A percentile compares a stretch with the other conserved stretches of the same genome.
Conservation (phyloP, 2,113 vertebrate genomes). For the Cettia cetti region DNA sequence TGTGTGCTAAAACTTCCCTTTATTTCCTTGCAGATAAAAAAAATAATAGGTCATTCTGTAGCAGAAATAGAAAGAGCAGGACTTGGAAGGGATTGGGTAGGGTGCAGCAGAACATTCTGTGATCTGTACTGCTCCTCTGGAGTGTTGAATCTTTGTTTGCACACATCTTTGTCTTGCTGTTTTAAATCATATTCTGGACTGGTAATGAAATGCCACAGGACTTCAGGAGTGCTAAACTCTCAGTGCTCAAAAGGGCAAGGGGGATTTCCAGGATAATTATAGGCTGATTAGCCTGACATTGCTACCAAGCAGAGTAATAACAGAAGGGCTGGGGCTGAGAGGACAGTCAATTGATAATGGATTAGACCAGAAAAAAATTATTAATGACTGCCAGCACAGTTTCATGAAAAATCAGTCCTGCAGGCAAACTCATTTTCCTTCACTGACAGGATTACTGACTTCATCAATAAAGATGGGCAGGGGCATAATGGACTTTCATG, state of each 20-base stretch:
- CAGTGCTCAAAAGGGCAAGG: constrained; percentile 19
- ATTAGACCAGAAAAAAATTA: not conserved
- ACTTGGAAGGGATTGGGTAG: not conserved
- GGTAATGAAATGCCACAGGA: not conserved
- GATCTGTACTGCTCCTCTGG: not conserved
- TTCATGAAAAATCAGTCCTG: not conserved
- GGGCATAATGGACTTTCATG: not conserved
- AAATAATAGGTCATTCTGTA: not conserved
- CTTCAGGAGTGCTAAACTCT: not conserved
- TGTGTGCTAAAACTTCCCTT: not conserved
- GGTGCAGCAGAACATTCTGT: not conserved
- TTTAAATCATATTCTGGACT: not conserved
- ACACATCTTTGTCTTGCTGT: not conserved
- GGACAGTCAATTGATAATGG: not conserved
- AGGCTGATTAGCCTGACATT: constrained; percentile 42
- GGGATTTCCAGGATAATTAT: constrained; percentile 39
- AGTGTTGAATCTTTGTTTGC: not conserved
- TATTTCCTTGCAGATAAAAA: not conserved
- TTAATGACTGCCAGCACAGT: not conserved
- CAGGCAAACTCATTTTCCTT: constrained; percentile 22
- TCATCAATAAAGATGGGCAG: not conserved
- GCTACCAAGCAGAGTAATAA: not conserved
- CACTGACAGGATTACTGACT: constrained; percentile 5
- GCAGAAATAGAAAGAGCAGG: not conserved
- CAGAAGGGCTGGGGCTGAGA: not conserved